Conservation (phyloP, 2,888 invertebrate species). For the Andrena fulva region DNA sequence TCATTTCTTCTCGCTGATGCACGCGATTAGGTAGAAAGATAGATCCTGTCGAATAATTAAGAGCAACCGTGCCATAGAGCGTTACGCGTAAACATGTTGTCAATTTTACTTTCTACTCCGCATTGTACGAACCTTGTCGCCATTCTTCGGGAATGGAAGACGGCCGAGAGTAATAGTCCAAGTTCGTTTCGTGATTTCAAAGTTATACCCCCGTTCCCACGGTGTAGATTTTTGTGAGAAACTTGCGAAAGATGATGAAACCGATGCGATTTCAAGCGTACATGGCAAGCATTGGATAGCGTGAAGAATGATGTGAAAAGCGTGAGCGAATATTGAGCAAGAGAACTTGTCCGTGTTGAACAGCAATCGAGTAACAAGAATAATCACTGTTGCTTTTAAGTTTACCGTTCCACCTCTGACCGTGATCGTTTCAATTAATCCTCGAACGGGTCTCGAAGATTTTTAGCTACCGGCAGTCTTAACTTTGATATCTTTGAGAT, state of each 20-base stretch:
- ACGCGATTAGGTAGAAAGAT: slow-evolving; percentile 48
- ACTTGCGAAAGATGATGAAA: slow-evolving; percentile 10
- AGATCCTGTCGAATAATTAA: slow-evolving; percentile 31
- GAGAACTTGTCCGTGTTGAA: slow-evolving; percentile 16
- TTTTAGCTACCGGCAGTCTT: not conserved
- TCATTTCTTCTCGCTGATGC: slow-evolving; percentile 39
- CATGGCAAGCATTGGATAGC: slow-evolving; percentile 27
- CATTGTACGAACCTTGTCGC: slow-evolving; percentile 22
- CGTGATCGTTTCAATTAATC: slow-evolving; percentile 24
- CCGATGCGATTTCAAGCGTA: slow-evolving; percentile 6
- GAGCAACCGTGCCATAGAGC: slow-evolving; percentile 54
- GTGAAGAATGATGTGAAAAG: slow-evolving; percentile 47
- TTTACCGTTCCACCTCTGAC: slow-evolving; percentile 39
- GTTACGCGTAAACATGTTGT: slow-evolving; percentile 24
- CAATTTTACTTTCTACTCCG: slow-evolving; percentile 38
- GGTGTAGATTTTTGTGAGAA: slow-evolving; percentile 25
- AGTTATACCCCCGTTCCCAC: slow-evolving; percentile 22
- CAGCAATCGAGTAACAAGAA: slow-evolving; percentile 31
- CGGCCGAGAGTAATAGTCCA: not conserved
- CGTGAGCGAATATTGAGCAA: slow-evolving; percentile 26
- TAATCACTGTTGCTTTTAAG: slow-evolving; percentile 29
- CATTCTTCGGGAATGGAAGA: not conserved
- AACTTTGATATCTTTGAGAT: slow-evolving; percentile 21
- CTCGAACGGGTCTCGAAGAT: slow-evolving; percentile 28
- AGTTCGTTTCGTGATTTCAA: slow-evolving; percentile 20